Evolutionary conservation across 2,113 vertebrate species (phyloP).

Genomic region (Caranx melampygus): DNA sequence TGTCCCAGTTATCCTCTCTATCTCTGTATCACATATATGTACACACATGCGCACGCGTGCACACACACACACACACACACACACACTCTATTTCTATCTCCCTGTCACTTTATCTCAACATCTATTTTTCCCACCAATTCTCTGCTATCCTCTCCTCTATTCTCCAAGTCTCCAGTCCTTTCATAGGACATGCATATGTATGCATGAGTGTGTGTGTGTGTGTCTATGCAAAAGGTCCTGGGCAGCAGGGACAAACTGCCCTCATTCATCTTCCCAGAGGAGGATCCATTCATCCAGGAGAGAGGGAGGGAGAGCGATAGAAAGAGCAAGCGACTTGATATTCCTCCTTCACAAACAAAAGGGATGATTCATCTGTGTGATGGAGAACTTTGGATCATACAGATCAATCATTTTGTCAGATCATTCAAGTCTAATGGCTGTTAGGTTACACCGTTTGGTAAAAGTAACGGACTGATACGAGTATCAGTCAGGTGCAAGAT

Average conservation of each 20-base stretch:
- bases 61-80: not conserved
- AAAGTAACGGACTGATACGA: constrained; percentile 5
- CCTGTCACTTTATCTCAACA: not conserved
- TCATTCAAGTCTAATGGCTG: constrained; percentile 39
- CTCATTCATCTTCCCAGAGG: constrained; percentile 73
- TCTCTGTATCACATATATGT: not conserved
- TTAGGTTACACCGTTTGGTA: constrained; percentile 8
- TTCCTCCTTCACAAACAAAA: constrained; percentile 48
- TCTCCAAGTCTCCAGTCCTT: constrained; percentile 22
- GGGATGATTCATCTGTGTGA: constrained; percentile 52
- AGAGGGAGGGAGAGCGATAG: constrained; percentile 36
- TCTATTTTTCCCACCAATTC: constrained; percentile 26
- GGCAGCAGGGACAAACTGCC: constrained; percentile 64
- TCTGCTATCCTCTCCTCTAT: constrained; percentile 21
- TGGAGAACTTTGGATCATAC: constrained; percentile 25
- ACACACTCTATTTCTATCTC: not conserved
- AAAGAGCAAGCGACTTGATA: constrained; percentile 50
- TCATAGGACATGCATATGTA: constrained; percentile 29
- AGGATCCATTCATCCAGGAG: constrained; percentile 57
- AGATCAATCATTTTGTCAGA: constrained; percentile 54
- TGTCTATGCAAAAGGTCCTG: constrained; percentile 60
- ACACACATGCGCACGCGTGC: too few relatives aligned
- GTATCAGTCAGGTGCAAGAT: too few relatives aligned
- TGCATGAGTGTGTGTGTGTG: constrained; percentile 14
- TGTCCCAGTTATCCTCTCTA: constrained; percentile 35